Evolutionary conservation across 2,797 vertebrate species (phyloP).

Genomic region (Epinephelus malabaricus): DNA sequence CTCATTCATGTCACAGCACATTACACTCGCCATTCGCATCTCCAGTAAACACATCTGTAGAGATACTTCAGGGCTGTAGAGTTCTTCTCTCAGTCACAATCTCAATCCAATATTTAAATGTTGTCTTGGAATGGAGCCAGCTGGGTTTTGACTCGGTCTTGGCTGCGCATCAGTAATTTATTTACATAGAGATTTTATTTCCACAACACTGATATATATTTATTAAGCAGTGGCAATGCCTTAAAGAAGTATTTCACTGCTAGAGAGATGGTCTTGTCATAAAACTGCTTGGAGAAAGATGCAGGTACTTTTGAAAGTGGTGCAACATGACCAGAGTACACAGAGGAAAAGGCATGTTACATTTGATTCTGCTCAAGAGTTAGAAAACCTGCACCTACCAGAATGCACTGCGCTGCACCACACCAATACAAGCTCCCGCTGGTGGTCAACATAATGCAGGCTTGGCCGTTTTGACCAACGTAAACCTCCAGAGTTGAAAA

Average conservation of each 20-base stretch:
- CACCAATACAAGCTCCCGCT: no score
- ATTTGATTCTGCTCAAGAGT: no score
- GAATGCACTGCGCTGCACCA: no score
- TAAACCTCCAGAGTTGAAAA: no score
- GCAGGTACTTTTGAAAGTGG: no score
- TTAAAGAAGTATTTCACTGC: not conserved
- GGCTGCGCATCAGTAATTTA: conserved; percentile 8
- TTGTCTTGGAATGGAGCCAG: conserved; percentile 6
- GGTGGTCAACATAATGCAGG: no score
- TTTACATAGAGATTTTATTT: conserved; percentile 23
- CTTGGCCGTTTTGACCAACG: no score
- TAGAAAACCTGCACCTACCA: no score
- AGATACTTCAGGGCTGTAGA: not conserved
- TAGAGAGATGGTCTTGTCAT: no score
- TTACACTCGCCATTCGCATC: conserved; percentile 26
- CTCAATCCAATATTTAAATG: conserved; percentile 21
- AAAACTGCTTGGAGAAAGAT: no score
- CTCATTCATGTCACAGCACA: conserved; percentile 31
- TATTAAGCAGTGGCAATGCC: not conserved
- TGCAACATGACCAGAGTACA: no score
- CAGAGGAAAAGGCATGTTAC: no score
- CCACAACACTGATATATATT: conserved; percentile 13
- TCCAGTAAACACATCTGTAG: conserved; percentile 7
- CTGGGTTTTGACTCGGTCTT: conserved; percentile 1
- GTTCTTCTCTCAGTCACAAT: not conserved